Base-by-base conservation (phyloP, 2,797 vertebrate genomes). In the Trematomus bernacchii region DNA sequence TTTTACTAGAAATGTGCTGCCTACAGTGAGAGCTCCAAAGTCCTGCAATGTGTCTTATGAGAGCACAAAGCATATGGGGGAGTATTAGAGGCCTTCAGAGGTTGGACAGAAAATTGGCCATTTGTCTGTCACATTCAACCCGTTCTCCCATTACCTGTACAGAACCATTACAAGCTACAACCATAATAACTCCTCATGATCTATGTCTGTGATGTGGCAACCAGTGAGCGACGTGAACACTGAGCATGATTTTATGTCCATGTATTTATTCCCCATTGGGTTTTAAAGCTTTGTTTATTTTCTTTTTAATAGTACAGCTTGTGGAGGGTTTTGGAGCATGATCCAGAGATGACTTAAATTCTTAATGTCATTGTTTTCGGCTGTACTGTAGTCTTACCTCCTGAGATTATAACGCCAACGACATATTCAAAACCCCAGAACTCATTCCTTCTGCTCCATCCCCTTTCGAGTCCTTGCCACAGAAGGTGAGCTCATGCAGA, bases 401-500 rank as follows among this genome's bases (percentile, higher is more conserved):
- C 77, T 76, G 83, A 91, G 83, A 91, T 85, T 89, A 86, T 79
- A 87, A 90, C 69, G 46, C 77, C 89, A 83, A 85, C 89, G 85
- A 83, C 90, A 87, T 88, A 92, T 93, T 93, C 86, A 87, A 91
- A 93, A 89, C 78, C 76, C 82, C 77, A 85, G 80, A 93, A 93
- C 88, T 88, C 87, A 88, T 85, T 90, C 78, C 84, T 90, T 91
- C 91, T 85, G 82, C 83, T 79, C 80, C 78, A 82, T 86, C 76
- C 81, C 60, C 80, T 91, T 90, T 91, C 87, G 90, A 93, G 88
- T 92, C 87, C 77, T 80, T 58, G 72, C 85, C 77, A 90, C 86
- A 92, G 83, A 90, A 72, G 84, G 76, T 81, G 85, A 94, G 72
- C 85, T 93, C 92, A 93, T 90, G 94, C 91, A 93, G 91, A 93